Percentiles rank a stretch among this genome's conserved stretches.
Evolutionary conservation across 1,140 invertebrate genomes (phyloP).

Genomic region (Drosophila pachea): DNA sequence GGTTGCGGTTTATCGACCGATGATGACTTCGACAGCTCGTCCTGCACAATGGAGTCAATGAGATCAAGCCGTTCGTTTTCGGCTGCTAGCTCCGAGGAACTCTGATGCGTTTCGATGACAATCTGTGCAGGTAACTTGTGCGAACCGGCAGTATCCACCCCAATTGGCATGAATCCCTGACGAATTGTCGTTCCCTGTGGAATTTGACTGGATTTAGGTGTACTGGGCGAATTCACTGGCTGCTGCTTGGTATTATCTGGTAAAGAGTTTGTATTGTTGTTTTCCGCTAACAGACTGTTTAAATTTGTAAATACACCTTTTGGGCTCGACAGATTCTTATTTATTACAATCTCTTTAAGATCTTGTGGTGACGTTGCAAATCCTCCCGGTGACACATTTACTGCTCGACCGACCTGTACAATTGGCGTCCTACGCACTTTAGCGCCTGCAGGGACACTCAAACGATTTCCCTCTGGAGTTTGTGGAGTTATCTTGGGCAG

Average conservation of each 20-base stretch:
- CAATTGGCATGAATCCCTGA: slow-evolving; percentile 72
- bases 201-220: slow-evolving; percentile 38
- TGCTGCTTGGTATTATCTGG: slow-evolving; percentile 30
- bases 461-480: neutral
- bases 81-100: slow-evolving; percentile 67
- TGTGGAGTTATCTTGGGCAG: slow-evolving; percentile 19
- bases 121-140: slow-evolving; percentile 75
- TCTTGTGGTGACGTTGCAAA: slow-evolving; percentile 53
- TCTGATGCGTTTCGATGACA: slow-evolving; percentile 74
- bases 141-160: slow-evolving; percentile 67
- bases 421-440: slow-evolving; percentile 47
- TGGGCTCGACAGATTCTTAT: slow-evolving; percentile 67
- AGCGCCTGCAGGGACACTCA: slow-evolving; percentile 5
- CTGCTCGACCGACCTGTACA: slow-evolving; percentile 39
- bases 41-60: slow-evolving; percentile 70
- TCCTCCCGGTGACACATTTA: slow-evolving; percentile 2
- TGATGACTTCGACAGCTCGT: slow-evolving; percentile 63
- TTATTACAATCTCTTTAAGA: slow-evolving; percentile 73
- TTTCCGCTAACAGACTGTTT: slow-evolving; percentile 58
- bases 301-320: slow-evolving; percentile 76
- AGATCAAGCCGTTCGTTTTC: slow-evolving; percentile 78
- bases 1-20: slow-evolving; percentile 41
- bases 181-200: slow-evolving; percentile 17
- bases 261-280: slow-evolving; percentile 28
- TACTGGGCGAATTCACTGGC: slow-evolving; percentile 35